Evolutionary conservation across 2,888 invertebrate genomes (phyloP).

Genomic region (Dicyrtomina minuta): DNA sequence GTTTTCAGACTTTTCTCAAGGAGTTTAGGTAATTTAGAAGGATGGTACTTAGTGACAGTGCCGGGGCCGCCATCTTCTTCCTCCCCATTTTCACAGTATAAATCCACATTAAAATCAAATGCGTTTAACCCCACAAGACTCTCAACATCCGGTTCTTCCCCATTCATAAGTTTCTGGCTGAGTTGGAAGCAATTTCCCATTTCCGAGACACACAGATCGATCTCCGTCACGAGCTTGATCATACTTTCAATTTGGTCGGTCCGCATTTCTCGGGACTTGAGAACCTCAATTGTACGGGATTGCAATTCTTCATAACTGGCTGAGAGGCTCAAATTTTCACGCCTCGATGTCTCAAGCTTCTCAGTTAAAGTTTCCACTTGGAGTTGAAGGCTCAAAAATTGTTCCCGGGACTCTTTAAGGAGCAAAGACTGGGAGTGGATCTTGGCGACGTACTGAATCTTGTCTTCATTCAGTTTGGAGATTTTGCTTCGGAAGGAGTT

Average conservation of each 20-base stretch:
- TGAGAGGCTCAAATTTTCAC: slow-evolving; percentile 31
- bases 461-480: slow-evolving; percentile 25
- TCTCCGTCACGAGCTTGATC: slow-evolving; percentile 44
- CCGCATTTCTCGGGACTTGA: slow-evolving; percentile 34
- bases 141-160: slow-evolving; percentile 49
- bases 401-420: slow-evolving; percentile 37
- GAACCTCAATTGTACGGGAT: slow-evolving; percentile 29
- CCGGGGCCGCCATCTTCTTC: neutral
- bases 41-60: too few species aligned
- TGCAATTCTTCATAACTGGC: slow-evolving; percentile 36
- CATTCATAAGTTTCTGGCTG: slow-evolving; percentile 38
- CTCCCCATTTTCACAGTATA: neutral
- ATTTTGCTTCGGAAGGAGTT: slow-evolving; percentile 37
- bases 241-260: slow-evolving; percentile 43
- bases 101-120: slow-evolving; percentile 39
- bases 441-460: slow-evolving; percentile 32
- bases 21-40: neutral
- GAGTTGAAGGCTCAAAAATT: slow-evolving; percentile 32
- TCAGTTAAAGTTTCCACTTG: slow-evolving; percentile 35
- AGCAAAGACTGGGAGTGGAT: slow-evolving; percentile 29
- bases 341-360: slow-evolving; percentile 35
- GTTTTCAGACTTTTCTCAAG: slow-evolving; percentile 16
- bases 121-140: slow-evolving; percentile 41
- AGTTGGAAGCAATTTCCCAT: slow-evolving; percentile 41
- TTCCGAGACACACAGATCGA: slow-evolving; percentile 46